Evolutionary conservation across 2,797 vertebrate species (phyloP).

Genomic region (Leptodactylus fallax): DNA sequence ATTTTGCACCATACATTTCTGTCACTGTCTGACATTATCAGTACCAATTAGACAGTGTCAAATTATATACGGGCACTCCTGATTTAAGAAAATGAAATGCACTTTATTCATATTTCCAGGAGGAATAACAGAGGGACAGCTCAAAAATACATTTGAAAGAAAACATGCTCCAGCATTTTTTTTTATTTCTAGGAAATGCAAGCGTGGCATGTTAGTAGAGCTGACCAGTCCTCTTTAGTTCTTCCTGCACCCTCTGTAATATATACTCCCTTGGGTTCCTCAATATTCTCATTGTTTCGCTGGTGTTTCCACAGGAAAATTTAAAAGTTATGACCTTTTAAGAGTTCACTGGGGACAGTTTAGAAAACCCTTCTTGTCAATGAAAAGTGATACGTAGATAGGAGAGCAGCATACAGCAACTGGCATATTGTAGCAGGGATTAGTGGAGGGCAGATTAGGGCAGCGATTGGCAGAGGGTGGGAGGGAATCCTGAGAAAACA

Average conservation of each 20-base stretch:
- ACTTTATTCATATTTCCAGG: neutral
- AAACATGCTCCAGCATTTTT: neutral
- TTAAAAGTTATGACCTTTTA: slow-evolving; percentile 47
- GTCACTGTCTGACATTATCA: too few species aligned
- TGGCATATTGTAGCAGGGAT: slow-evolving; percentile 47
- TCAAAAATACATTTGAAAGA: neutral
- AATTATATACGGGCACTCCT: too few species aligned
- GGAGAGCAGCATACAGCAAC: slow-evolving; percentile 31
- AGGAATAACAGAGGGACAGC: neutral
- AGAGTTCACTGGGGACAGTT: slow-evolving; percentile 44
- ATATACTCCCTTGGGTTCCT: slow-evolving; percentile 10
- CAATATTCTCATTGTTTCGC: slow-evolving; percentile 53
- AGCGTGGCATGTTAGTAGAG: neutral
- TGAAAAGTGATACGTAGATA: slow-evolving; percentile 40
- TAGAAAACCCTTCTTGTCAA: slow-evolving; percentile 34
- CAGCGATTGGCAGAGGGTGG: slow-evolving; percentile 44
- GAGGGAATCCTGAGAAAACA: slow-evolving; percentile 45
- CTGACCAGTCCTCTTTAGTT: neutral
- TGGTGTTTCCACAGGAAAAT: slow-evolving; percentile 40
- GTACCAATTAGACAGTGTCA: too few species aligned
- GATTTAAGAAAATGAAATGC: too few species aligned
- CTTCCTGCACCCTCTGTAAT: slow-evolving; percentile 2
- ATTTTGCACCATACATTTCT: too few species aligned
- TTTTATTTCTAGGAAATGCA: neutral
- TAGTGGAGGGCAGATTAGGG: slow-evolving; percentile 47